phyloP scores from a whole-genome alignment of 2,113 vertebrate species.

The Callaeas wilsoni region DNA sequence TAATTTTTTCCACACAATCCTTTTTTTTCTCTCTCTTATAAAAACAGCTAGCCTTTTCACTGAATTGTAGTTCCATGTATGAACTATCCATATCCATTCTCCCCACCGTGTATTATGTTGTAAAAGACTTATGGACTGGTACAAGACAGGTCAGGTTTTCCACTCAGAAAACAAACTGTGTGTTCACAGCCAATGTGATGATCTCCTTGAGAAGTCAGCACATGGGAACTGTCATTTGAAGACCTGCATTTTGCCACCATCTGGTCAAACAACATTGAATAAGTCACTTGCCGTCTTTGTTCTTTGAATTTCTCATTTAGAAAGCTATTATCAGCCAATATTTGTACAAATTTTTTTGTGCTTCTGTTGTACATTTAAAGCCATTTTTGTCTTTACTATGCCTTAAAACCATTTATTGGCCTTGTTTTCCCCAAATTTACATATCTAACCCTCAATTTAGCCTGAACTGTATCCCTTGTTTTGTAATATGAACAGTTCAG shows the following conservation, averaged over 20 bases:
- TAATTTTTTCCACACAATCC: not conserved
- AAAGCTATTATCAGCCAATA: not conserved
- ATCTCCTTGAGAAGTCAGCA: not conserved
- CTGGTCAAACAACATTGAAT: not conserved
- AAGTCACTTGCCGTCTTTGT: not conserved
- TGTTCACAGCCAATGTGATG: not conserved
- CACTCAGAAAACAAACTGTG: not conserved
- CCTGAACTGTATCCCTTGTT: not conserved
- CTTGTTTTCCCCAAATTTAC: slow-evolving; percentile 3
- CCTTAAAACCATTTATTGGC: not conserved
- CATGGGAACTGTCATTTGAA: not conserved
- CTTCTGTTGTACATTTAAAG: not conserved
- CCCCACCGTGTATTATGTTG: not conserved
- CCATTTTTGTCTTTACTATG: not conserved
- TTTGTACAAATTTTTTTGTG: not conserved
- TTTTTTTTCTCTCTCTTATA: not conserved
- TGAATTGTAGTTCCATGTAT: not conserved
- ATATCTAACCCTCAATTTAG: not conserved
- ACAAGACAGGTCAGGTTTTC: not conserved
- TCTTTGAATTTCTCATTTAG: not conserved
- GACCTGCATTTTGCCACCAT: not conserved
- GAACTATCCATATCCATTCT: not conserved
- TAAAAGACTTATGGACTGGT: not conserved
- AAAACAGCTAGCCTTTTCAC: not conserved
- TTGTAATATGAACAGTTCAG: not conserved